Evolutionary conservation across 2,888 invertebrate genomes (phyloP).

Genomic region (Hermodice carunculata): DNA sequence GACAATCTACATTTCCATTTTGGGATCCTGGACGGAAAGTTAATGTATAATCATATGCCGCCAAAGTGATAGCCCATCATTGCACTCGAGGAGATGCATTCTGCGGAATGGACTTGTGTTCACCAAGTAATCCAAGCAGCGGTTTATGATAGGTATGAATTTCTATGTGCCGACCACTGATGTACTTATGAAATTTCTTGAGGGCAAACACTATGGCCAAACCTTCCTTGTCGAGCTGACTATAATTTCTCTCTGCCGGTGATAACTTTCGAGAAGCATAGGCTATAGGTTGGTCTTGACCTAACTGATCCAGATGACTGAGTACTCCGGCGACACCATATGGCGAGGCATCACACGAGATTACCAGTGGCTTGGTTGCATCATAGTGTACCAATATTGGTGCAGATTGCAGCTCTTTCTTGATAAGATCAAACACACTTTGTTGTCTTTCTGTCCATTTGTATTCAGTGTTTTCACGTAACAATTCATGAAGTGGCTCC

Average conservation of each 20-base stretch:
- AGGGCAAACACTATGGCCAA: conserved; percentile 65
- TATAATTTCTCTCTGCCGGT: conserved; percentile 63
- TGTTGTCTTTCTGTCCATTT: background rate
- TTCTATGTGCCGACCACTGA: conserved; percentile 67
- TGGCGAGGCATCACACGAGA: conserved; percentile 66
- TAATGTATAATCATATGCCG: conserved; percentile 59
- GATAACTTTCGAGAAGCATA: conserved; percentile 67
- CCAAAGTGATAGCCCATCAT: conserved; percentile 46
- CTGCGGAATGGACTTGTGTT: conserved; percentile 43
- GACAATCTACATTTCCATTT: conserved; percentile 57
- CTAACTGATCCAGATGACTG: conserved; percentile 48
- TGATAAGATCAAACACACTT: background rate
- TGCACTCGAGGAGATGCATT: conserved; percentile 46
- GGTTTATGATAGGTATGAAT: conserved; percentile 67
- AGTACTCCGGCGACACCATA: conserved; percentile 58
- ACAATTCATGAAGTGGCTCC: background rate
- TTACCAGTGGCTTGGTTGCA: conserved; percentile 43
- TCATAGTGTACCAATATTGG: conserved; percentile 56
- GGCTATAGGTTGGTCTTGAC: conserved; percentile 67
- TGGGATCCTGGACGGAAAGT: conserved; percentile 43
- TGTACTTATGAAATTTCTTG: conserved; percentile 65
- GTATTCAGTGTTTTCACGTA: background rate
- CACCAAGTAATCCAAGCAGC: conserved; percentile 58
- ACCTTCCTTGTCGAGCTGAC: conserved; percentile 65
- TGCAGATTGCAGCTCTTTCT: background rate